These are phyloP conservation scores for Eulemur albifrons DNA, from an alignment of 2,797 vertebrate genomes.

Conservation along the genomic window DNA sequence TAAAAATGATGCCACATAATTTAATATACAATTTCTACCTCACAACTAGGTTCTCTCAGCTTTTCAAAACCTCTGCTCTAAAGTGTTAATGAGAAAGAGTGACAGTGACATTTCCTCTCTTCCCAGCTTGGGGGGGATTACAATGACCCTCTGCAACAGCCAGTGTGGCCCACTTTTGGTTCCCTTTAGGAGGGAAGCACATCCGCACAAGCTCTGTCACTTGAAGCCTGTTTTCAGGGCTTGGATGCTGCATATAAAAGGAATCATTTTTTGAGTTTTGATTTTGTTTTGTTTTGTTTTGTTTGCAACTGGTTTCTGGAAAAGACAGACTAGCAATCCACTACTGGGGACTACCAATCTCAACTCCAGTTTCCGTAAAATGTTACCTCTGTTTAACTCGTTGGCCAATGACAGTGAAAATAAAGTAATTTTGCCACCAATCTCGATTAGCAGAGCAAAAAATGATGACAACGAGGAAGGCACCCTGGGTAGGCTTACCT, in stretches of 20 bases:
- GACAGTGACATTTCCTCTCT: neutral
- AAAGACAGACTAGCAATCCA: neutral
- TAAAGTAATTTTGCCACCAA: neutral
- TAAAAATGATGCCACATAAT: neutral
- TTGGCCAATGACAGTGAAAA: slow-evolving; percentile 3
- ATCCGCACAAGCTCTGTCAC: neutral
- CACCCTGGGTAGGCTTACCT: slow-evolving; percentile 88
- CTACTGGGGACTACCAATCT: neutral
- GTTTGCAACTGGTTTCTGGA: slow-evolving; percentile 12
- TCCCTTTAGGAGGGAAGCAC: neutral
- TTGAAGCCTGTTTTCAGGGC: neutral
- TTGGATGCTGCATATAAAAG: neutral
- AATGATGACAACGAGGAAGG: neutral
- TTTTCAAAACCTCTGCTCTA: neutral
- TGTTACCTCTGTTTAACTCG: neutral
- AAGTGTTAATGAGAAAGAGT: neutral
- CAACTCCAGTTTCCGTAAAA: neutral
- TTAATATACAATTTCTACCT: neutral
- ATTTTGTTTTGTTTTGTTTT: neutral
- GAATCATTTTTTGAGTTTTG: neutral
- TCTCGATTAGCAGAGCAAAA: neutral
- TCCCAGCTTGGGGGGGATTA: neutral
- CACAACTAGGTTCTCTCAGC: neutral
- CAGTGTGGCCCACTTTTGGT: neutral
- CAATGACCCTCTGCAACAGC: neutral